A percentile compares a stretch with the other conserved stretches of the same genome.
phyloP scores from a whole-genome alignment of 2,888 invertebrate genomes.

The Eupsilia transversa region DNA sequence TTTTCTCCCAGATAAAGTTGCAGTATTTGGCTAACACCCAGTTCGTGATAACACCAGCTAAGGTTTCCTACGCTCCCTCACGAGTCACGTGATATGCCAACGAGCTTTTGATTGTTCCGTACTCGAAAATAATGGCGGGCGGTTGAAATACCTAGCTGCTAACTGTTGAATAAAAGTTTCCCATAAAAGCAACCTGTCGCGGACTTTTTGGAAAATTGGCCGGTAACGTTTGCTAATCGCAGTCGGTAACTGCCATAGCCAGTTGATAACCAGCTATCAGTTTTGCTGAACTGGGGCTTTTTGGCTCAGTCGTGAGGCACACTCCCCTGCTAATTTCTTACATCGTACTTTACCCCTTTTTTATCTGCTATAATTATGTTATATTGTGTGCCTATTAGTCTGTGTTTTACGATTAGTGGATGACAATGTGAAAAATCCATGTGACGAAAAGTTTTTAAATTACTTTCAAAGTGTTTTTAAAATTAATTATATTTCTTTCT shows the following conservation, averaged over 20 bases:
- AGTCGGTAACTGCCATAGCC: not conserved
- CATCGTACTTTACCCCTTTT: too few relatives aligned
- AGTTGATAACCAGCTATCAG: too few relatives aligned
- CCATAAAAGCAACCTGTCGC: not conserved
- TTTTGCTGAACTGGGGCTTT: too few relatives aligned
- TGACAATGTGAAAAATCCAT: constrained; percentile 36
- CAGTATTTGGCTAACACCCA: constrained; percentile 73
- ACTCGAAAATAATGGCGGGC: constrained; percentile 48
- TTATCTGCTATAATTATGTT: too few relatives aligned
- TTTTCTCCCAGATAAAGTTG: constrained; percentile 22
- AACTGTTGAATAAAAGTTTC: constrained; percentile 39
- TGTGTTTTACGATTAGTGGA: constrained; percentile 27
- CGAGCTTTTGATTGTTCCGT: constrained; percentile 73
- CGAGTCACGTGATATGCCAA: constrained; percentile 57
- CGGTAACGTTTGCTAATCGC: not conserved
- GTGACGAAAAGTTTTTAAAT: constrained; percentile 54
- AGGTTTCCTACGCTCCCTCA: constrained; percentile 27
- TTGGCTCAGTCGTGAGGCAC: too few relatives aligned
- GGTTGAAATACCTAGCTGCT: constrained; percentile 13
- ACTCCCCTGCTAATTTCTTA: too few relatives aligned
- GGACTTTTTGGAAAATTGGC: not conserved
- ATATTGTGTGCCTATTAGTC: too few relatives aligned
- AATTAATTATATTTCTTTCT: too few relatives aligned
- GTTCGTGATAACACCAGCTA: constrained; percentile 67
- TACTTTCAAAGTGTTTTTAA: constrained; percentile 51